These are phyloP conservation scores for Lanius ludovicianus DNA, from an alignment of 2,113 vertebrate species.

Conservation along the genomic window DNA sequence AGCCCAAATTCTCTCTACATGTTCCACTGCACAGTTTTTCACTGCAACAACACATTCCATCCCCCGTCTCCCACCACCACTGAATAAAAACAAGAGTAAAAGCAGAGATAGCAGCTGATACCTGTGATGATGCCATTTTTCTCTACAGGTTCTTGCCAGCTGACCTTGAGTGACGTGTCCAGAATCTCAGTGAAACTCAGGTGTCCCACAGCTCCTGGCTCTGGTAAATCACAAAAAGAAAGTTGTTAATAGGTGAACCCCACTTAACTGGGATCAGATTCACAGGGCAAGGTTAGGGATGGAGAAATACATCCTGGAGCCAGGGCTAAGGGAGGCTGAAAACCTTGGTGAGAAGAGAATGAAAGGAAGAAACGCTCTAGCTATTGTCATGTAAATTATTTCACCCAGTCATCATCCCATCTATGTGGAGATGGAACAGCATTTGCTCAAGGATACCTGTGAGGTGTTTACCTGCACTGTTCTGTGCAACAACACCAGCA, in stretches of 20 bases:
- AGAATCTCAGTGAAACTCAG: conserved; percentile 95
- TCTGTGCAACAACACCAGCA: neutral
- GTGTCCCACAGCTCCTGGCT: conserved; percentile 87
- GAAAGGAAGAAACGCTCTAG: neutral
- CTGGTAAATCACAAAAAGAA: conserved; percentile 71
- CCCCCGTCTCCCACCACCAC: neutral
- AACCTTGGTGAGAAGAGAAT: neutral
- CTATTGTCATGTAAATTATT: neutral
- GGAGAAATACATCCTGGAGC: neutral
- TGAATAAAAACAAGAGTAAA: too few relatives aligned
- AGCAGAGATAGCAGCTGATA: neutral
- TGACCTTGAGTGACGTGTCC: conserved; percentile 93
- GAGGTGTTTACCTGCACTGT: neutral
- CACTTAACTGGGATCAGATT: neutral
- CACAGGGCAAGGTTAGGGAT: neutral
- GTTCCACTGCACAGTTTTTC: neutral
- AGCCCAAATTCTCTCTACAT: neutral
- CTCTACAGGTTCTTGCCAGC: conserved; percentile 93
- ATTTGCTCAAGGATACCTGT: neutral
- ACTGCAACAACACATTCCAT: neutral
- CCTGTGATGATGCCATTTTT: conserved; percentile 92
- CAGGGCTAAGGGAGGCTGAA: neutral
- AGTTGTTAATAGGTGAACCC: conserved; percentile 1
- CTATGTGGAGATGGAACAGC: neutral
- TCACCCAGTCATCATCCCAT: neutral